phyloP scores from a whole-genome alignment of 2,888 invertebrate species.

The Chymomyza fuscimana region DNA sequence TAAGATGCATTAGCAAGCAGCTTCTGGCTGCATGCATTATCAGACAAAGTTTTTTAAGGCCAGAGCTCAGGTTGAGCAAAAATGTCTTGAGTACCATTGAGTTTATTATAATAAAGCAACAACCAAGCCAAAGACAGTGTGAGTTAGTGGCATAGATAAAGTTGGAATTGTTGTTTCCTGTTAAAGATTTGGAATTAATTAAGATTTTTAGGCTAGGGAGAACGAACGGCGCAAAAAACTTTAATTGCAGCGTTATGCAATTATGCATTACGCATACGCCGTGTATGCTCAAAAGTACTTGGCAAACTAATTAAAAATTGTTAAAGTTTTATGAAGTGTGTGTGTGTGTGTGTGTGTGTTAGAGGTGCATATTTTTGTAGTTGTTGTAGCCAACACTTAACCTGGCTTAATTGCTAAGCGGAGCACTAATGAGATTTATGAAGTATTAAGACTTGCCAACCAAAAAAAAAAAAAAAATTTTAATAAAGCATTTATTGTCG shows the following conservation, averaged over 20 bases:
- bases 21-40: conserved; percentile 11
- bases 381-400: conserved; percentile 4
- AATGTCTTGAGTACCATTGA: not conserved
- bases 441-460: not conserved
- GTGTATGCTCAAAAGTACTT: conserved; percentile 10
- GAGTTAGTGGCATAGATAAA: conserved; percentile 26
- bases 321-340: not conserved
- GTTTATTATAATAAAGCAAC: not conserved
- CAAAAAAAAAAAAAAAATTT: not conserved
- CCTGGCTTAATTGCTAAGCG: not conserved
- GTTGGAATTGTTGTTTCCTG: conserved; percentile 69
- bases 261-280: conserved; percentile 41
- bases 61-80: not conserved
- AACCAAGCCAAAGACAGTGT: not conserved
- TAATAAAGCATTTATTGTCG: not conserved
- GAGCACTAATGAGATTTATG: not conserved
- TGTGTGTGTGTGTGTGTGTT: not conserved
- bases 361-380: too few relatives aligned
- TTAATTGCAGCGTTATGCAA: conserved; percentile 69
- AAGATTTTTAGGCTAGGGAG: conserved; percentile 34
- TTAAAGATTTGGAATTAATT: conserved; percentile 72
- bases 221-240: conserved; percentile 42
- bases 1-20: conserved; percentile 63
- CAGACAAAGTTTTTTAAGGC: conserved; percentile 3
- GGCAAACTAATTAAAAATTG: conserved; percentile 65